Evolutionary conservation across 2,888 invertebrate genomes (phyloP).

Genomic region (Myathropa florea): DNA sequence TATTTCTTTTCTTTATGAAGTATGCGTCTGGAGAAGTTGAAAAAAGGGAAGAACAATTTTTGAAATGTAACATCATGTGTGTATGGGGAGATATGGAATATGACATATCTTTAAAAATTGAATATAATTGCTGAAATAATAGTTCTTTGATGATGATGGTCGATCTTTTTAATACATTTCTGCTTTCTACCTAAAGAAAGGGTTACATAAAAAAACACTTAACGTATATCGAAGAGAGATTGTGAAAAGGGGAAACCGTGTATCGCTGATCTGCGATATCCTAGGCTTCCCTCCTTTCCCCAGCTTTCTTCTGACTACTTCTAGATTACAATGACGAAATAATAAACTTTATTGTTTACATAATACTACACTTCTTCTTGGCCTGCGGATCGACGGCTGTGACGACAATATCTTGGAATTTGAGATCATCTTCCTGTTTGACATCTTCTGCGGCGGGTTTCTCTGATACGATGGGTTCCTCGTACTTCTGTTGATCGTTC

Average conservation of each 20-base stretch:
- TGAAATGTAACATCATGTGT: background rate
- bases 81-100: background rate
- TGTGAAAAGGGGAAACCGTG: background rate
- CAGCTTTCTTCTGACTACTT: constrained; percentile 4
- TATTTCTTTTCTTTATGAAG: background rate
- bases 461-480: constrained; percentile 16
- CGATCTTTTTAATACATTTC: background rate
- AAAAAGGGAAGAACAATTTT: background rate
- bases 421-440: constrained; percentile 25
- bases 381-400: constrained; percentile 26
- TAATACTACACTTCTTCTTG: constrained; percentile 62
- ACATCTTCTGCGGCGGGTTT: constrained; percentile 37
- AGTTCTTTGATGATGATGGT: background rate
- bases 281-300: background rate
- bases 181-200: constrained; percentile 16
- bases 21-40: background rate
- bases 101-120: background rate
- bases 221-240: constrained; percentile 11
- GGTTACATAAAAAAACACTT: constrained; percentile 28
- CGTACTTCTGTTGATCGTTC: background rate
- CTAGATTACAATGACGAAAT: constrained; percentile 32
- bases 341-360: constrained; percentile 37
- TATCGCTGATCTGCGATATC: constrained; percentile 28
- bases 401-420: constrained; percentile 44
- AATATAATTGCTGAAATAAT: background rate